Conservation (phyloP, 2,113 vertebrate genomes). For the Prionailurus viverrinus region DNA sequence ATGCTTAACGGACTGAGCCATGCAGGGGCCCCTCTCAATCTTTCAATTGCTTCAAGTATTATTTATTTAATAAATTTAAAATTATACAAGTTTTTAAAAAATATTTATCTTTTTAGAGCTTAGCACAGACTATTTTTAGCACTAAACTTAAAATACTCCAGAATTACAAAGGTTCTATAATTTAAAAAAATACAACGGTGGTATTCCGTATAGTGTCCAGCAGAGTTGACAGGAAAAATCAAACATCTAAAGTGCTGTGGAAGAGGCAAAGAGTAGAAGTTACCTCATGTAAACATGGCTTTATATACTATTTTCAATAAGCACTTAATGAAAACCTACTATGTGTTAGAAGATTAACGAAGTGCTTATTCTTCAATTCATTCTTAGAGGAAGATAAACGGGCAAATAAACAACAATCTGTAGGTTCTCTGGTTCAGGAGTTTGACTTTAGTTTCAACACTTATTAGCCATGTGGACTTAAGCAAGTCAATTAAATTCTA, state of each 20-base stretch:
- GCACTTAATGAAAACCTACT: slow-evolving; percentile 36
- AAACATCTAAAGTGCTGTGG: neutral
- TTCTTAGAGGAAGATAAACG: neutral
- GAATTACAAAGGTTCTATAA: neutral
- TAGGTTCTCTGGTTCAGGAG: neutral
- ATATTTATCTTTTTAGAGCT: neutral
- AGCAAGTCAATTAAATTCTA: slow-evolving; percentile 24
- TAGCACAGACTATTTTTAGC: neutral
- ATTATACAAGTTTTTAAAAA: slow-evolving; percentile 24
- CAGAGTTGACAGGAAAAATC: neutral
- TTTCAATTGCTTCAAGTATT: slow-evolving; percentile 35
- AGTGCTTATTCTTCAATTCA: slow-evolving; percentile 30
- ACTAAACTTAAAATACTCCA: neutral
- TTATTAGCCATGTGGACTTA: neutral
- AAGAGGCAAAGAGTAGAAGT: neutral
- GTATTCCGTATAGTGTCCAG: neutral
- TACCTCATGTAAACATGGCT: neutral
- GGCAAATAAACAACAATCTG: slow-evolving; percentile 14
- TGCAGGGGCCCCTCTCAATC: neutral
- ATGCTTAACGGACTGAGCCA: too few relatives aligned
- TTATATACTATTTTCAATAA: slow-evolving; percentile 37
- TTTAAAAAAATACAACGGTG: neutral
- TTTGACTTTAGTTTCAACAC: slow-evolving; percentile 49
- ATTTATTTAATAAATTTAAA: slow-evolving; percentile 62
- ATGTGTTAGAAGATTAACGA: slow-evolving; percentile 4